A percentile compares a stretch with the other conserved stretches of the same genome.
phyloP scores from a whole-genome alignment of 1,140 invertebrate species.

The Samia ricini region DNA sequence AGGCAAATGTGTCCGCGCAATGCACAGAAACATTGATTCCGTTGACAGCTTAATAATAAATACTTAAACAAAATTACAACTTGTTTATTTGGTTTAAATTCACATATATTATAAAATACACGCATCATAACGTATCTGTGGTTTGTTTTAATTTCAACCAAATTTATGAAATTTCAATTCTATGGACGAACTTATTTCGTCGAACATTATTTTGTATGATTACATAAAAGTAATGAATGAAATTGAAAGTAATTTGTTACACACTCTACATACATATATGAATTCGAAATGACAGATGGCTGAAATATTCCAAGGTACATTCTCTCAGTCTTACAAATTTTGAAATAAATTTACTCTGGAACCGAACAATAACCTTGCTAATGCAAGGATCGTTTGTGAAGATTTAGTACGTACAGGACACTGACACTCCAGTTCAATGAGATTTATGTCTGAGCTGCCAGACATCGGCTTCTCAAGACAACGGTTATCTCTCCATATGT shows the following conservation, averaged over 20 bases:
- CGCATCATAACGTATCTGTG: background rate
- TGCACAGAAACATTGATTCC: background rate
- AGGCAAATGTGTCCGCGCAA: slow-evolving; percentile 12
- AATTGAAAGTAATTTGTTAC: too few relatives aligned
- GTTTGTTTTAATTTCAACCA: background rate
- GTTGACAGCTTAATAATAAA: slow-evolving; percentile 11
- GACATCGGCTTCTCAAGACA: slow-evolving; percentile 8
- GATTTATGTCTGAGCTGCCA: slow-evolving; percentile 28
- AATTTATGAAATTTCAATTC: too few relatives aligned
- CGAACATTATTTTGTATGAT: background rate
- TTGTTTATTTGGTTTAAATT: background rate
- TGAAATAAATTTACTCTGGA: slow-evolving; percentile 15
- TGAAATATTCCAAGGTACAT: background rate
- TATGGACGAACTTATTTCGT: too few relatives aligned
- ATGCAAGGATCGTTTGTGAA: slow-evolving; percentile 19
- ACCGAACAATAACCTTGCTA: slow-evolving; percentile 23
- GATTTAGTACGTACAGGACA: slow-evolving; percentile 30
- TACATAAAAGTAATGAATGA: too few relatives aligned
- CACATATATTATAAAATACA: background rate
- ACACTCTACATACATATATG: background rate
- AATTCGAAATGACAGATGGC: background rate
- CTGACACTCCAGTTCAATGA: slow-evolving; percentile 21
- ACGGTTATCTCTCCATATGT: slow-evolving; percentile 12
- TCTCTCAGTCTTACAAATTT: slow-evolving; percentile 10
- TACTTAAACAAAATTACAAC: slow-evolving; percentile 6